Evolutionary conservation across 2,797 vertebrate species (phyloP), one percentile per base, ranked within the genome.

Genomic region (Molossus molossus): DNA sequence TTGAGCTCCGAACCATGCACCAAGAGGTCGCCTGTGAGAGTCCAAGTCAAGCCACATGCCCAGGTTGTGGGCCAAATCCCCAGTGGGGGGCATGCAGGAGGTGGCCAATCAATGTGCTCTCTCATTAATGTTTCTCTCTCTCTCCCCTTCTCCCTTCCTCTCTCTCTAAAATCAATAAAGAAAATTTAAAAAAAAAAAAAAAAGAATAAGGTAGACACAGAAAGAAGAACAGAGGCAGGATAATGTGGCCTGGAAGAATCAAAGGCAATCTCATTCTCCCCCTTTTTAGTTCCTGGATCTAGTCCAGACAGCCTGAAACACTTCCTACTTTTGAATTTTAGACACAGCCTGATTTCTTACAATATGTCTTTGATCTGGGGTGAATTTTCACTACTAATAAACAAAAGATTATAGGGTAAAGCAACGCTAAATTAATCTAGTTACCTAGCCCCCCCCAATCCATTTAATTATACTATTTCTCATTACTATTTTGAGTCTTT

Each of bases 351-450:
- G 27, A 62, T 72, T 82, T 27, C 33, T 82, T 82, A 89, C 67
- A 89, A 57, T 82, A 82, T 29, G 29, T 86, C 37, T 17, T 82
- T 89, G 50, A 76, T 23, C 27, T 58, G 37, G 21, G 29, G 20
- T 65, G 37, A 81, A 25, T 88, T 80, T 67, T 50, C 62, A 67
- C 6, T 67, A 58, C 27, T 23, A 48, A 77, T 58, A 33, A 70
- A 85, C 29, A 76, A 67, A 82, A 83, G 20, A 29, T 29, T 48
- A 94, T 9, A 88, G 50, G 25, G 29, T 75, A 94, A 84, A 69
- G 62, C 23, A 89, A 94, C 40, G 29, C 13, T 58, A 75, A 82
- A 84, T 62, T 69, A 18, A 33, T 88, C 76, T 57, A 57, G 50
- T 82, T 48, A 77, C 9, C 6, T 29, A 65, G 64, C 2, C 17